Conservation (phyloP, 2,113 vertebrate species). For the Eulacestoma nigropectus region DNA sequence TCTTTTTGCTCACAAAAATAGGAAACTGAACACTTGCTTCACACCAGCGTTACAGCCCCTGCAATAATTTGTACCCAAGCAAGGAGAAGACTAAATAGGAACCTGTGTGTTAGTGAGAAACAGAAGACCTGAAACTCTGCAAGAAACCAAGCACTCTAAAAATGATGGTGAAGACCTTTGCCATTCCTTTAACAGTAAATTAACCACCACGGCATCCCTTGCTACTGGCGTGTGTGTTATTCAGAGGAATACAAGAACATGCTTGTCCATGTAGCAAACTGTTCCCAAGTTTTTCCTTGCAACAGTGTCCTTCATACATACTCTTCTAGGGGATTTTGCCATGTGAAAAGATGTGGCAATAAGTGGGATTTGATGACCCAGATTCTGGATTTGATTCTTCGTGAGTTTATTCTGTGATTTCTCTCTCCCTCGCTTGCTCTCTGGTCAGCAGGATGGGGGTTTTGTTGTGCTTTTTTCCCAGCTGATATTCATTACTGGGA, state of each 20-base stretch:
- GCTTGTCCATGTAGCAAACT: not conserved
- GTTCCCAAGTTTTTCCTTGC: not conserved
- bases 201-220: not conserved
- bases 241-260: not conserved
- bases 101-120: not conserved
- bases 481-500: not conserved
- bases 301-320: not conserved
- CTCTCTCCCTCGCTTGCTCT: not conserved
- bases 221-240: not conserved
- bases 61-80: not conserved
- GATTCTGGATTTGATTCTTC: not conserved
- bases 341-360: not conserved
- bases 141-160: not conserved
- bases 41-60: not conserved
- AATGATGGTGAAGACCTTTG: not conserved
- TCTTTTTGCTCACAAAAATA: not conserved
- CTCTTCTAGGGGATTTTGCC: not conserved
- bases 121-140: not conserved
- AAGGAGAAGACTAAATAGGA: not conserved
- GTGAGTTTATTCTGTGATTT: not conserved
- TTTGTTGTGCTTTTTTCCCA: not conserved
- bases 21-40: not conserved
- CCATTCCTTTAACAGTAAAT: not conserved
- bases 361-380: not conserved
- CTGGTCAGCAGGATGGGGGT: not conserved